These are phyloP conservation scores for Eristalis pertinax DNA, from an alignment of 2,888 invertebrate species.

Conservation along the genomic window DNA sequence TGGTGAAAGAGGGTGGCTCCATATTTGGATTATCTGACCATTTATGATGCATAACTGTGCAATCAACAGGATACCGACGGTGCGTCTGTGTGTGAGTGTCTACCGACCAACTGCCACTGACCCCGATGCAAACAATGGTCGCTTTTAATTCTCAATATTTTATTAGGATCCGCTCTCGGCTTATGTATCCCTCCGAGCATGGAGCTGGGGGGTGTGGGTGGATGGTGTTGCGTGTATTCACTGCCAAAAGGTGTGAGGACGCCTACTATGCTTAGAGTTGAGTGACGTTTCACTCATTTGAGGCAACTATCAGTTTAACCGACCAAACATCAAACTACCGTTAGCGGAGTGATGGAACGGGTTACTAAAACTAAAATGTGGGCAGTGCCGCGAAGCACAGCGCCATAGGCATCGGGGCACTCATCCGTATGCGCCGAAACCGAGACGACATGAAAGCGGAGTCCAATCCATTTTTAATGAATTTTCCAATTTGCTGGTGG, in stretches of 20 bases:
- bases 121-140: constrained; percentile 31
- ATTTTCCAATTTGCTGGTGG: constrained; percentile 37
- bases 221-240: not conserved
- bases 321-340: constrained; percentile 1
- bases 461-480: constrained; percentile 48
- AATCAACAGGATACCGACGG: constrained; percentile 20
- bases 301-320: constrained; percentile 30
- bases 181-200: not conserved
- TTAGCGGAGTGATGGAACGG: not conserved
- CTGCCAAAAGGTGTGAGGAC: not conserved
- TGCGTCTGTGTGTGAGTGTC: not conserved
- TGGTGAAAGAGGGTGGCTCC: not conserved
- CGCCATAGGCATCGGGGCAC: no score
- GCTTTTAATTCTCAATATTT: constrained; percentile 42
- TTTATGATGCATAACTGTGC: constrained; percentile 18
- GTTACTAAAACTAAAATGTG: not conserved
- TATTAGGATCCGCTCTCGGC: constrained; percentile 8
- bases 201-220: not conserved
- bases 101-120: not conserved
- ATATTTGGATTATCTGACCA: constrained; percentile 5
- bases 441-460: constrained; percentile 11
- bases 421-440: not conserved
- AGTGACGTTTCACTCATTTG: constrained; percentile 13
- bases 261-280: constrained; percentile 4
- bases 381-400: no score